A percentile compares a stretch with the other conserved stretches of the same genome.
phyloP scores from a whole-genome alignment of 2,113 vertebrate species.

The human (Homo sapiens) region DNA sequence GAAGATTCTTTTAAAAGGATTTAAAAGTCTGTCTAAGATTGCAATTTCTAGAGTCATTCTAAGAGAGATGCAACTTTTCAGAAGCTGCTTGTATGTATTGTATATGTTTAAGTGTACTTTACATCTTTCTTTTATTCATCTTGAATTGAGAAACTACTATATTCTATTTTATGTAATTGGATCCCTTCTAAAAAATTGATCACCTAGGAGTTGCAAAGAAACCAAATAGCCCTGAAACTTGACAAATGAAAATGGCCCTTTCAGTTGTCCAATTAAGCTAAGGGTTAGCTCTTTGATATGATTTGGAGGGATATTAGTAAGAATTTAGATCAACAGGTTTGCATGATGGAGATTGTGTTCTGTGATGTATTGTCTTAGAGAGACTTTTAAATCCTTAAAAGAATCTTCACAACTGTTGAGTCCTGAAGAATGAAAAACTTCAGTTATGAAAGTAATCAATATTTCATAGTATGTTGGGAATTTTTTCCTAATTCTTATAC shows the following conservation, averaged over 20 bases:
- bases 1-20: no score
- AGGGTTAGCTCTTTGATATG: neutral
- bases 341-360: neutral
- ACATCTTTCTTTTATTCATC: neutral
- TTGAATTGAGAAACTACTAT: neutral
- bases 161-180: neutral
- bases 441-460: neutral
- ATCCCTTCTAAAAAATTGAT: neutral
- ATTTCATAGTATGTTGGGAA: neutral
- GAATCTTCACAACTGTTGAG: neutral
- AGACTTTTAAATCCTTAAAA: slow-evolving; percentile 9
- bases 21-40: neutral
- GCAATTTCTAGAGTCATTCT: neutral
- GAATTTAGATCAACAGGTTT: neutral
- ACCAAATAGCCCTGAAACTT: neutral
- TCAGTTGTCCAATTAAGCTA: neutral
- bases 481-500: neutral
- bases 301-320: neutral
- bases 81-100: neutral
- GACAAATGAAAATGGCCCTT: neutral
- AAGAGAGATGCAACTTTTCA: neutral
- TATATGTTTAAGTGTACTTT: neutral
- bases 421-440: neutral
- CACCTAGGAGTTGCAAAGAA: neutral
- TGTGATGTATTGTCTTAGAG: neutral